Evolutionary conservation across 2,113 vertebrate genomes (phyloP).

Genomic region (Python bivittatus): DNA sequence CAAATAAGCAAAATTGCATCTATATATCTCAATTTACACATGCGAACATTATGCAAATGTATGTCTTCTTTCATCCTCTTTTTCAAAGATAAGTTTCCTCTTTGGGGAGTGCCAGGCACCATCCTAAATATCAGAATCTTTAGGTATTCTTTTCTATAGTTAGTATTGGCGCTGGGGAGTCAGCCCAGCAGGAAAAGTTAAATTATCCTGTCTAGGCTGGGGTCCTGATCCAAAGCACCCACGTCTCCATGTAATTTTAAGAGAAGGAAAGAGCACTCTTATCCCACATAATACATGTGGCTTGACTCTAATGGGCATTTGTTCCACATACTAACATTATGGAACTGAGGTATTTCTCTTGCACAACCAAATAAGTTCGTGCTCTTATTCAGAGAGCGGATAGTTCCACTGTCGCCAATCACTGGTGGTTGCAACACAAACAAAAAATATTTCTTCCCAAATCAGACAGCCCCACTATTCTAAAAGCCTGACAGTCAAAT

Average conservation of each 20-base stretch:
- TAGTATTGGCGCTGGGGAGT: not conserved
- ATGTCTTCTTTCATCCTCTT: not conserved
- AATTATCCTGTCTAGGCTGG: not conserved
- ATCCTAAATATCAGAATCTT: not conserved
- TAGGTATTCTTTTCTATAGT: not conserved
- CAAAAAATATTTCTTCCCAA: constrained; percentile 8
- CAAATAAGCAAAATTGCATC: too few relatives aligned
- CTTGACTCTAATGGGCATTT: not conserved
- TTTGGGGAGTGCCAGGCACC: not conserved
- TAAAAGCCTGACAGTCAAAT: not conserved
- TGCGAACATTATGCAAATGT: not conserved
- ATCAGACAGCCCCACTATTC: not conserved
- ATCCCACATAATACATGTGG: not conserved
- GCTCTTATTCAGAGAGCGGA: not conserved
- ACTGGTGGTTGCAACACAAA: not conserved
- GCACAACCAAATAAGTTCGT: not conserved
- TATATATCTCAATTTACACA: not conserved
- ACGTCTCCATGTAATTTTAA: not conserved
- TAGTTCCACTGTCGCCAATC: not conserved
- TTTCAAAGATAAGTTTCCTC: not conserved
- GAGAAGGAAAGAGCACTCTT: not conserved
- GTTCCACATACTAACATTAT: not conserved
- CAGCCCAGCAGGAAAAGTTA: not conserved
- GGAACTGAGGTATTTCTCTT: not conserved
- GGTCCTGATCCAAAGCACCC: not conserved